Conservation (phyloP, 2,888 invertebrate species). For the Perithous albicinctus region DNA sequence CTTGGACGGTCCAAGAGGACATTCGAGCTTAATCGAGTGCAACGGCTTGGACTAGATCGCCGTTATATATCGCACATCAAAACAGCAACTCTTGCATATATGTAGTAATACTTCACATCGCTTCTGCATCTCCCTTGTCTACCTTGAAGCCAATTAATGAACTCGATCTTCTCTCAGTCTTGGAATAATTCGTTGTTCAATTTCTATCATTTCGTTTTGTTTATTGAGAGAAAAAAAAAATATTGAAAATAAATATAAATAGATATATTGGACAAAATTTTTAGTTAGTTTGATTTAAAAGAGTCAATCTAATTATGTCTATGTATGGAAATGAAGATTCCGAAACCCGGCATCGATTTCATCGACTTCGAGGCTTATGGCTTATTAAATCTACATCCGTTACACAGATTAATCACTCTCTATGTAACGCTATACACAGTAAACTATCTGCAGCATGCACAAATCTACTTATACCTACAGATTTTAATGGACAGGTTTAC, state of each 20-base stretch:
- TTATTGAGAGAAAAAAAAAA: too few relatives aligned
- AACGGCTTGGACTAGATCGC: conserved; percentile 4
- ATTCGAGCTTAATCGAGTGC: conserved; percentile 37
- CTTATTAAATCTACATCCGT: neutral
- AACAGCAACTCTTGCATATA: conserved; percentile 13
- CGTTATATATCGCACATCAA: neutral
- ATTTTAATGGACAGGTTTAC: conserved; percentile 4
- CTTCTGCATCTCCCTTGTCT: neutral
- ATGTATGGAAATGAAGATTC: too few relatives aligned
- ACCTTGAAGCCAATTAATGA: neutral
- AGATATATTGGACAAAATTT: too few relatives aligned
- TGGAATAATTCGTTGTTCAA: neutral
- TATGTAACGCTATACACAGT: too few relatives aligned
- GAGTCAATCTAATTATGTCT: too few relatives aligned
- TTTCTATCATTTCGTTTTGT: too few relatives aligned
- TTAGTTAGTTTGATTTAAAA: too few relatives aligned
- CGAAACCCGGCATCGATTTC: neutral
- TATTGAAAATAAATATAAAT: too few relatives aligned
- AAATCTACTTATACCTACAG: too few relatives aligned
- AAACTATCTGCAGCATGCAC: too few relatives aligned
- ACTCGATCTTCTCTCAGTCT: neutral
- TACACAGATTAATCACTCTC: neutral
- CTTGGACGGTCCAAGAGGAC: conserved; percentile 18
- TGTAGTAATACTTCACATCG: neutral
- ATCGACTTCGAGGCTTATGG: neutral